Evolutionary conservation across 2,113 vertebrate genomes (phyloP).

Genomic region (Elanus axillaris): DNA sequence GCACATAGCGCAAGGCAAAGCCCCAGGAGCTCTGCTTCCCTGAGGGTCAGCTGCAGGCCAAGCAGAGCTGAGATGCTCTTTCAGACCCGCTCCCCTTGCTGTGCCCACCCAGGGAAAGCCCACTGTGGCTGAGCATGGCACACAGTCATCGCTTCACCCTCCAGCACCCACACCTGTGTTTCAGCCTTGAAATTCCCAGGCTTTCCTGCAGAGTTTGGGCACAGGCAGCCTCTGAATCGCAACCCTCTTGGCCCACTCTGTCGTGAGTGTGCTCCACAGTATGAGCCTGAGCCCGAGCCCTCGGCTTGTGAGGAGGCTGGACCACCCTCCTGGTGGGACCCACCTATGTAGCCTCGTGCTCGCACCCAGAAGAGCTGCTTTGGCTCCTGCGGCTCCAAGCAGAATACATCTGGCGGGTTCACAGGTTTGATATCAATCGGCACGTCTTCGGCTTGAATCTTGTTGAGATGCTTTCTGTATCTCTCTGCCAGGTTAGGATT

Average conservation of each 20-base stretch:
- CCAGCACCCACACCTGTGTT: neutral
- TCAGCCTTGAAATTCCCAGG: neutral
- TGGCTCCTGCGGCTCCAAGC: slow-evolving; percentile 66
- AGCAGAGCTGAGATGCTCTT: neutral
- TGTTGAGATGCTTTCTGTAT: slow-evolving; percentile 77
- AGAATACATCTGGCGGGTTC: slow-evolving; percentile 72
- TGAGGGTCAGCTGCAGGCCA: neutral
- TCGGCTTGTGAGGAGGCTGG: rapidly evolving
- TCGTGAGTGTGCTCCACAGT: rapidly evolving
- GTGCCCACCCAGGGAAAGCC: rapidly evolving
- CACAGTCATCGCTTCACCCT: rapidly evolving
- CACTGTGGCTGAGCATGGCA: rapidly evolving
- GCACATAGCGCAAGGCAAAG: rapidly evolving
- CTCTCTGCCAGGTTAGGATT: slow-evolving; percentile 80
- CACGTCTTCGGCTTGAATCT: slow-evolving; percentile 84
- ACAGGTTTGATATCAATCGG: slow-evolving; percentile 89
- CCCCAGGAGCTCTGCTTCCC: neutral
- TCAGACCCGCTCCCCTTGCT: neutral
- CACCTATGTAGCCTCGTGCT: slow-evolving; percentile 89
- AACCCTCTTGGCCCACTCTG: neutral
- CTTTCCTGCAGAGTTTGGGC: rapidly evolving
- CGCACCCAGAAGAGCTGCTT: slow-evolving; percentile 91
- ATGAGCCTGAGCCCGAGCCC: rapidly evolving
- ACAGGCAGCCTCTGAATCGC: rapidly evolving
- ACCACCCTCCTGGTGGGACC: neutral